These are phyloP conservation scores for Balaeniceps rex DNA, from an alignment of 2,113 vertebrate species.

Conservation along the genomic window DNA sequence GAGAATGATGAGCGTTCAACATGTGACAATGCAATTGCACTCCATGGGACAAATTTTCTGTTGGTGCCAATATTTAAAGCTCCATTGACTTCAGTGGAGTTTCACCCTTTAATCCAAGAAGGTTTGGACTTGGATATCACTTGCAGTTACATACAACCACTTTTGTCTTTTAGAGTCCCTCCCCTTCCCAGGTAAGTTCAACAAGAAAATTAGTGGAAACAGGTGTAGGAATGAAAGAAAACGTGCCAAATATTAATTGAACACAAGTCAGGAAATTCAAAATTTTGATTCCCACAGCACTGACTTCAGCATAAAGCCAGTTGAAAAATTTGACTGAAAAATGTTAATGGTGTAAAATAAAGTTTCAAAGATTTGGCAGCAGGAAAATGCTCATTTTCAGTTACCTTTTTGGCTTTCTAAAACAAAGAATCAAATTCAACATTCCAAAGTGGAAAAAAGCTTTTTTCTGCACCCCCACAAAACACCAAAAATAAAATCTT, in stretches of 20 bases:
- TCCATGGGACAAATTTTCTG: neutral
- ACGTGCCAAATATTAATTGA: neutral
- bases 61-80: slow-evolving; percentile 9
- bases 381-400: neutral
- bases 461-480: accelerated
- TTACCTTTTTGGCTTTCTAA: neutral
- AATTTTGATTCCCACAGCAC: neutral
- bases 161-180: neutral
- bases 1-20: slow-evolving; percentile 21
- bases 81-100: slow-evolving; percentile 64
- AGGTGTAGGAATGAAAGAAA: neutral
- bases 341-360: neutral
- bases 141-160: neutral
- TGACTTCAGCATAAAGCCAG: neutral
- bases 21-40: neutral
- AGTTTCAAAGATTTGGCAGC: neutral
- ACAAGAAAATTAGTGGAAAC: neutral
- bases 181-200: neutral
- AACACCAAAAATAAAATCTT: neutral
- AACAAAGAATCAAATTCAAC: neutral
- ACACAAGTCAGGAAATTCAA: neutral
- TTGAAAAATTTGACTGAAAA: neutral
- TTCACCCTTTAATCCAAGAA: slow-evolving; percentile 7
- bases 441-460: neutral
- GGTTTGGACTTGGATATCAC: neutral